Base-by-base conservation (phyloP, 2,797 vertebrate genomes). In the Pangasius mekongensis region DNA sequence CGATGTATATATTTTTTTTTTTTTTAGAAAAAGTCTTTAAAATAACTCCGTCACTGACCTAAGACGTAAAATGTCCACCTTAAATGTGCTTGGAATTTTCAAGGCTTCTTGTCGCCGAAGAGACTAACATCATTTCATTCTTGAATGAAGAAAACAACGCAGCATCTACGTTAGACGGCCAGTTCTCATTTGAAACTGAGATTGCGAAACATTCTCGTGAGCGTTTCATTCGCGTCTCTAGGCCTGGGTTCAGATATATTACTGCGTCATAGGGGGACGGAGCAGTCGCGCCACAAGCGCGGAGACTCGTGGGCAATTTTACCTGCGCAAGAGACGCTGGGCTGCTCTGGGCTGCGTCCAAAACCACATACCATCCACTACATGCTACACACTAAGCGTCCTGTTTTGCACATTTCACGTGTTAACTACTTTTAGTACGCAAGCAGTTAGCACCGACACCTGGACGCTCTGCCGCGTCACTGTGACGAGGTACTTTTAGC, bases 241-340 rank as follows among this genome's bases (percentile, higher is more conserved):
- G 87, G 84, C 73, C 83, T 69, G 47, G 18, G 86, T 86, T 86
- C 54, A 49, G 84, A 96, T 95, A 96, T 94, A 87, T 91, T 95
- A 96, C 95, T 97, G 96, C 96, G 96, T 96, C 96, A 97, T 95
- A 93, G 92, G 78, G 88, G 91, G 90, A 92, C 87, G 76, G 84
- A 91, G 89, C 87, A 83, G 87, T 90, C 87, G 89, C 87, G 87
- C 85, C 86, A 89, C 91, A 88, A 91, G 91, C 84, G 90, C 89
- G 62, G 82, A 88, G 92, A 94, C 93, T 94, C 91, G 58, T 81
- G 22, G 91, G 94, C 94, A 94, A 94, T 95, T 94, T 95, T 93
- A 92, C 89, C 94, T 90, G 92, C 92, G 91, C 91, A 88, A 91
- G 89, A 88, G 64, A 30, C 56, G 0, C 33, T 56, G 1, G 66